Conservation (phyloP, 2,888 invertebrate genomes). For the Trypoxylon attenuatum region DNA sequence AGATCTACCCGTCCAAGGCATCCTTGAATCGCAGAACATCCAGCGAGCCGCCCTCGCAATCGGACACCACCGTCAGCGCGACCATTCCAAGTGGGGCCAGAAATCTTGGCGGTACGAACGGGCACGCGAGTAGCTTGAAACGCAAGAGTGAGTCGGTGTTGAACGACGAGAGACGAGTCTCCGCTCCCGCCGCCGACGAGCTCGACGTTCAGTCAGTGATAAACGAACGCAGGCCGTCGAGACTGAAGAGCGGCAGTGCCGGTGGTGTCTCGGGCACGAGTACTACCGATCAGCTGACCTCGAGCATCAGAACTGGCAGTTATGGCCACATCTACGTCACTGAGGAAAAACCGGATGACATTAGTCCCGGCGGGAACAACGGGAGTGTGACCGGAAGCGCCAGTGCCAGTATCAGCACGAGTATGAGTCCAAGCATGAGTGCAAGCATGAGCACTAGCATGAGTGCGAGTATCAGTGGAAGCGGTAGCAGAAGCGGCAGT, state of each 20-base stretch:
- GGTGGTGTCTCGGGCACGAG: slow-evolving; percentile 8
- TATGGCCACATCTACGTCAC: slow-evolving; percentile 58
- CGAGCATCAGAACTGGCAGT: slow-evolving; percentile 23
- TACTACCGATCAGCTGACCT: slow-evolving; percentile 27
- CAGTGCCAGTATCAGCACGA: slow-evolving; percentile 26
- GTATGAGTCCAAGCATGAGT: slow-evolving; percentile 26
- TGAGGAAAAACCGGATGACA: slow-evolving; percentile 30
- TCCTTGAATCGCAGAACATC: slow-evolving; percentile 36
- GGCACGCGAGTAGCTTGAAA: slow-evolving; percentile 25
- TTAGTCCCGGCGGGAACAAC: slow-evolving; percentile 25
- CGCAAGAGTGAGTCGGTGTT: slow-evolving; percentile 20
- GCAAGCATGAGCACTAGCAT: slow-evolving; percentile 30
- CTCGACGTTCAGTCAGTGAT: slow-evolving; percentile 71
- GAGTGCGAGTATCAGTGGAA: slow-evolving; percentile 13
- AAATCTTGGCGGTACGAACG: slow-evolving; percentile 41
- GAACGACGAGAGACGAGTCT: slow-evolving; percentile 43
- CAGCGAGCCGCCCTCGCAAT: slow-evolving; percentile 45
- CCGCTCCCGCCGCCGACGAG: slow-evolving; percentile 46
- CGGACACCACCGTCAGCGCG: slow-evolving; percentile 37
- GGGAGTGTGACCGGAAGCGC: slow-evolving; percentile 23
- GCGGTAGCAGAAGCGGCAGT: slow-evolving; percentile 6
- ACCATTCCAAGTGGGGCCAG: slow-evolving; percentile 23
- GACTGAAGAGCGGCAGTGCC: slow-evolving; percentile 53
- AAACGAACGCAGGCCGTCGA: slow-evolving; percentile 71
- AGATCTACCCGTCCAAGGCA: slow-evolving; percentile 51